Base-by-base conservation (phyloP, 2,888 invertebrate genomes). In the Tenthredo mesomela region DNA sequence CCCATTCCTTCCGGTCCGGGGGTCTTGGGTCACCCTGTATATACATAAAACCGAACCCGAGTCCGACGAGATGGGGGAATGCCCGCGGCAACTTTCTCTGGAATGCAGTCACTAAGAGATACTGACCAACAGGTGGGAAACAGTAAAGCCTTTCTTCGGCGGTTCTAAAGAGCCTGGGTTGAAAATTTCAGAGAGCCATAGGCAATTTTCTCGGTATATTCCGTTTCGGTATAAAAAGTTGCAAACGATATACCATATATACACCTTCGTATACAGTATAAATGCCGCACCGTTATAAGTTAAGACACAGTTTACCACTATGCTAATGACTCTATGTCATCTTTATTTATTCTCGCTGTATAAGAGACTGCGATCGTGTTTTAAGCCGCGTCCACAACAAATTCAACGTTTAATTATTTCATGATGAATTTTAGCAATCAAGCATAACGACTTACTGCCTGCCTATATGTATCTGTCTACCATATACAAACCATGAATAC, bases 71-170 rank as follows among this genome's bases (percentile, higher is more conserved):
- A 40, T 65, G 47, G 43, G 43, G 82, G 47, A 61, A 67, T n/a
- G 82, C 82, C 82, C 50, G 61, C 47, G 85, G 73, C 87, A 88
- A 89, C 90, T 90, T 90, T 90, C 89, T 88, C 89, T 86, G 89
- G 88, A 90, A 89, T 90, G 87, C 87, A 78, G 84, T 70, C 82
- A n/a, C 67, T 70, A 33, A 82, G 50, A 65, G 82, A 67, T 82
- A 67, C 82, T 82, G 82, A 70, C 82, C 82, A 82, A 82, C 82
- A 82, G 82, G 82, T 82, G 82, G 82, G 70, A 82, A 82, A 82
- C 67, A 33, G 61, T 80, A 40, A 58, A 80, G 80, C 37, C 80
- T 80, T 80, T 80, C 80, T 80, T 80, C 80, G 61, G 25, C 40
- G 80, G 50, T 61, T 58, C 61, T 67, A 6, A 18, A 25, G 29